A percentile compares a stretch with the other conserved stretches of the same genome.
These are phyloP conservation scores for Onychomys arenicola DNA, from an alignment of 2,797 vertebrate genomes.

Conservation along the genomic window DNA sequence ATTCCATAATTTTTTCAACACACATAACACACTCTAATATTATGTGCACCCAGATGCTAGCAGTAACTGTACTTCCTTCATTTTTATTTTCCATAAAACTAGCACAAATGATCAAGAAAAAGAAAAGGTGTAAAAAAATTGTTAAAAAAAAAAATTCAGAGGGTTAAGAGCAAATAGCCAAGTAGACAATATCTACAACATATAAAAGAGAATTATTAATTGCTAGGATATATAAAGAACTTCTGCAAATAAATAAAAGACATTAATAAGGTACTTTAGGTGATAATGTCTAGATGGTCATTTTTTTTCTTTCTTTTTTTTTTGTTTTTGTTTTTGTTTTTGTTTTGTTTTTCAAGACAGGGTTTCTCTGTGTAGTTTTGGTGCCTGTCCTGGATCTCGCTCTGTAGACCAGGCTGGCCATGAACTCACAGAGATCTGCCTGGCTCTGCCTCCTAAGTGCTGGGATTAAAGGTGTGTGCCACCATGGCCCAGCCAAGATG, in stretches of 20 bases:
- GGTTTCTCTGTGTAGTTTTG: no score
- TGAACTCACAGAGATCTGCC: no score
- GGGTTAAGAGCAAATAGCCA: not conserved
- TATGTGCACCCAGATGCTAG: not conserved
- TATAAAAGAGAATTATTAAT: not conserved
- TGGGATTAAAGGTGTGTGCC: no score
- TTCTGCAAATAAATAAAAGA: constrained; percentile 13
- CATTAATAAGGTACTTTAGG: not conserved
- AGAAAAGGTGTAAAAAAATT: not conserved
- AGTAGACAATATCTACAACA: constrained; percentile 14
- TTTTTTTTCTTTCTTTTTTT: no score
- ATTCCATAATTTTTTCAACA: constrained; percentile 4
- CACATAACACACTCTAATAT: not conserved
- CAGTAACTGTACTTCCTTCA: not conserved
- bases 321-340: no score
- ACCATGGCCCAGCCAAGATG: no score
- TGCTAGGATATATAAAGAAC: constrained; percentile 20
- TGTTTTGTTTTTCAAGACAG: no score
- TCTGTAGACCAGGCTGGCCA: no score
- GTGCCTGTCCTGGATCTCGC: no score
- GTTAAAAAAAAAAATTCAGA: not conserved
- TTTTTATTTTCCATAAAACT: constrained; percentile 24
- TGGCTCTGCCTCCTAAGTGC: no score
- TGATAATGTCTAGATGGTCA: not conserved
- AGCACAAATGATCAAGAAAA: constrained; percentile 26